These are phyloP conservation scores for Resseliella maxima DNA, from an alignment of 2,888 invertebrate species.

Conservation along the genomic window DNA sequence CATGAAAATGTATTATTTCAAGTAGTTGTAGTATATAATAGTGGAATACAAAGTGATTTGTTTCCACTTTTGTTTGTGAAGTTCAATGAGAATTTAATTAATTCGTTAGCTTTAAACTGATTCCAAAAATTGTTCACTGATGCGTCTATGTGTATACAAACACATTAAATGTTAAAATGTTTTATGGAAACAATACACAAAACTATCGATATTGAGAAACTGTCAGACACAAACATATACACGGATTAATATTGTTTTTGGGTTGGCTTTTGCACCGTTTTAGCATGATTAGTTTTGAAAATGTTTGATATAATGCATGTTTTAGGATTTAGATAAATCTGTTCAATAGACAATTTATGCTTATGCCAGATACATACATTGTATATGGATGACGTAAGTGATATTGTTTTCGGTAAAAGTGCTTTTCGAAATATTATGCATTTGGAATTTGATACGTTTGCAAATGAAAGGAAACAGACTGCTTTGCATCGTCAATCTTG, in stretches of 20 bases:
- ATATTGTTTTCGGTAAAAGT: neutral
- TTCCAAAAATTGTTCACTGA: neutral
- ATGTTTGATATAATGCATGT: neutral
- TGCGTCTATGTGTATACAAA: neutral
- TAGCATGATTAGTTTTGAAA: neutral
- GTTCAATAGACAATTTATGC: neutral
- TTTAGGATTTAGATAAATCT: neutral
- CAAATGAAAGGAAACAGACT: no score
- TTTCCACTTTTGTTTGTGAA: neutral
- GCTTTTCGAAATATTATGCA: neutral
- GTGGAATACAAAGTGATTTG: neutral
- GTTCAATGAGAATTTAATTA: slow-evolving; percentile 47
- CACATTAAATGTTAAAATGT: neutral
- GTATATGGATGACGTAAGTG: no score
- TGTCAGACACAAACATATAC: neutral
- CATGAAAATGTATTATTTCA: slow-evolving; percentile 6
- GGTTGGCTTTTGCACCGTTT: neutral
- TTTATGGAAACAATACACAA: neutral
- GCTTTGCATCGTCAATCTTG: no score
- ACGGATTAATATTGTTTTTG: neutral
- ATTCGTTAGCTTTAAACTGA: slow-evolving; percentile 8
- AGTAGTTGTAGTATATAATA: neutral
- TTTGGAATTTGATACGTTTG: neutral
- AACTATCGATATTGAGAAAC: neutral
- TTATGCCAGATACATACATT: no score